phyloP scores from a whole-genome alignment of 2,797 vertebrate genomes.

The Apogon talboti region DNA sequence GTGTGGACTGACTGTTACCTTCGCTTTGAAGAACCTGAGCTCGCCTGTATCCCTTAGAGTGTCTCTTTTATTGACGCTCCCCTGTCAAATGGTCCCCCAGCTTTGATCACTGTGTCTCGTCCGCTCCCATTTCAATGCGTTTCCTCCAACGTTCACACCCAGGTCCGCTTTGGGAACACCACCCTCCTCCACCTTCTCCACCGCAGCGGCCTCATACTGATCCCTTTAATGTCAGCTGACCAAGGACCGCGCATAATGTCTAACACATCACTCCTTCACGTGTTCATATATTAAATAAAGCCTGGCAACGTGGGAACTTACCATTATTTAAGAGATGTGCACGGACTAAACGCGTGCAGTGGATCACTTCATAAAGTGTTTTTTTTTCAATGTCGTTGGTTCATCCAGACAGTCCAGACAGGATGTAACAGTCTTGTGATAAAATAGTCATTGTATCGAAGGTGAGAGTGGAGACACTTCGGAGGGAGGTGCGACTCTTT shows the following conservation, averaged over 20 bases:
- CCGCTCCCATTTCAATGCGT: slow-evolving; percentile 56
- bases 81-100: slow-evolving; percentile 57
- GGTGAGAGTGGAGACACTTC: slow-evolving; percentile 70
- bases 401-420: slow-evolving; percentile 37
- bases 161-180: slow-evolving; percentile 25
- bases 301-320: too few relatives aligned
- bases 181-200: slow-evolving; percentile 22
- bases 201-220: slow-evolving; percentile 37
- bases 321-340: too few relatives aligned
- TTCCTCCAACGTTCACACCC: slow-evolving; percentile 70
- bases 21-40: slow-evolving; percentile 56
- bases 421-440: slow-evolving; percentile 71
- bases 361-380: too few relatives aligned
- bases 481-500: slow-evolving; percentile 63
- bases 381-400: slow-evolving; percentile 4
- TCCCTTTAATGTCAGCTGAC: slow-evolving; percentile 50
- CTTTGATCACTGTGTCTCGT: slow-evolving; percentile 70
- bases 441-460: slow-evolving; percentile 43
- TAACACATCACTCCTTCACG: neutral
- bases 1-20: too few relatives aligned
- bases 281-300: too few relatives aligned
- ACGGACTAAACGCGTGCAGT: too few relatives aligned
- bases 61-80: slow-evolving; percentile 54
- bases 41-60: slow-evolving; percentile 30
- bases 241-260: slow-evolving; percentile 56